These are phyloP conservation scores for Lithophane leautieri DNA, from an alignment of 2,888 invertebrate species.

Conservation along the genomic window DNA sequence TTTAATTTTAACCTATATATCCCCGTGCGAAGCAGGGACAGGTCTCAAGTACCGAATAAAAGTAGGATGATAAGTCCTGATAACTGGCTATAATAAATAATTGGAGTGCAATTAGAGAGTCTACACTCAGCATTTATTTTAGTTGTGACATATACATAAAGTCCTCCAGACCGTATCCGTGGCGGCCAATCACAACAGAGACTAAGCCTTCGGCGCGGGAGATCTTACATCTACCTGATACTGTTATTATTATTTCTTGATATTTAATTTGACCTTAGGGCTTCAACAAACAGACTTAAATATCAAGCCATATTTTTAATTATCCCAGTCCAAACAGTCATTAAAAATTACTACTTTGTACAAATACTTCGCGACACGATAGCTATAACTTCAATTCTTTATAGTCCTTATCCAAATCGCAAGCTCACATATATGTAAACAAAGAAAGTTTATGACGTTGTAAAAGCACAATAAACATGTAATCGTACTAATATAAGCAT, in stretches of 20 bases:
- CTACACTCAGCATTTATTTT: not conserved
- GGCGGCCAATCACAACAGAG: too few species aligned
- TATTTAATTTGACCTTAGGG: too few species aligned
- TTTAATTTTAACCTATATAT: too few species aligned
- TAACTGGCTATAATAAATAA: not conserved
- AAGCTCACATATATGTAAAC: slow-evolving; percentile 43
- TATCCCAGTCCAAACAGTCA: slow-evolving; percentile 17
- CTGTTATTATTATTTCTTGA: too few species aligned
- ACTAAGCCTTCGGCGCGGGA: too few species aligned
- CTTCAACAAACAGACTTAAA: not conserved
- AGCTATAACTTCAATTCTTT: slow-evolving; percentile 31
- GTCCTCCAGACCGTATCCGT: too few species aligned
- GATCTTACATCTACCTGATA: too few species aligned
- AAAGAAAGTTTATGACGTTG: slow-evolving; percentile 57
- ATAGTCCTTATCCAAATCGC: slow-evolving; percentile 41
- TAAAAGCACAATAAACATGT: slow-evolving; percentile 66
- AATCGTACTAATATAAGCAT: slow-evolving; percentile 59
- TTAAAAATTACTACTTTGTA: slow-evolving; percentile 45
- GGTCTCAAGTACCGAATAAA: not conserved
- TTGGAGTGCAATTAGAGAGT: not conserved
- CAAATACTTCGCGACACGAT: not conserved
- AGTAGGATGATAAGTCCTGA: not conserved
- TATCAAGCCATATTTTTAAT: slow-evolving; percentile 7
- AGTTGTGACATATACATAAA: not conserved
- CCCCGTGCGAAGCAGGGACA: not conserved